These are phyloP conservation scores for Rhinogobius similis DNA, from an alignment of 2,113 vertebrate genomes.

Conservation along the genomic window DNA sequence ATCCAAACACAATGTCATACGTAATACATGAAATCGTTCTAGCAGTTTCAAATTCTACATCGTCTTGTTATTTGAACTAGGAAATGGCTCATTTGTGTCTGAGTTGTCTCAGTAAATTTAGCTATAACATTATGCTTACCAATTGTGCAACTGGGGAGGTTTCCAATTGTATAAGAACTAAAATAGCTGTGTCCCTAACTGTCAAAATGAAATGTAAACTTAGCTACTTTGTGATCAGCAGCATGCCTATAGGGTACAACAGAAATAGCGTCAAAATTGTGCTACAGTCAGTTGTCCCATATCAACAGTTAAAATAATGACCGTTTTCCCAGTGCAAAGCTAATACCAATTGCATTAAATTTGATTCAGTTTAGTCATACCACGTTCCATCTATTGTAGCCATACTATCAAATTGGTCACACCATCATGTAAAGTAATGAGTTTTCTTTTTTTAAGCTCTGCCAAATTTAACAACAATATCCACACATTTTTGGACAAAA, in stretches of 20 bases:
- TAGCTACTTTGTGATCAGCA: not conserved
- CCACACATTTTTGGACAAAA: slow-evolving; percentile 12
- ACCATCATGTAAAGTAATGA: slow-evolving; percentile 5
- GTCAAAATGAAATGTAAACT: not conserved
- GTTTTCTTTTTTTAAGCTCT: slow-evolving; percentile 6
- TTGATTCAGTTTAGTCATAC: not conserved
- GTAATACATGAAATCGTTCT: too few species aligned
- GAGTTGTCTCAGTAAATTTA: too few species aligned
- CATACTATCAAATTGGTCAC: slow-evolving; percentile 4
- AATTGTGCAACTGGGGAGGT: not conserved
- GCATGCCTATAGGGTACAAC: not conserved
- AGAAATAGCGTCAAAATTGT: not conserved
- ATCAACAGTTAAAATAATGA: not conserved
- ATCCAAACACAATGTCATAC: too few species aligned
- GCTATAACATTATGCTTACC: too few species aligned
- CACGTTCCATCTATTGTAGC: not conserved
- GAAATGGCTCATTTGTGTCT: too few species aligned
- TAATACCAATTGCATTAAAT: not conserved
- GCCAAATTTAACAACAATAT: slow-evolving; percentile 8
- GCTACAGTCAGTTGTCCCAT: not conserved
- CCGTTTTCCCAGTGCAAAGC: not conserved
- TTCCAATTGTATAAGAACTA: not conserved
- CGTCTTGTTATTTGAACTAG: too few species aligned
- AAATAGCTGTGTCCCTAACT: not conserved
- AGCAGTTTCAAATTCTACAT: too few species aligned